Evolutionary conservation across 92 coral and sea anemone genomes (phyloP), one percentile per base, ranked within the genome.

Genomic region (Scolanthus callimorphus): DNA sequence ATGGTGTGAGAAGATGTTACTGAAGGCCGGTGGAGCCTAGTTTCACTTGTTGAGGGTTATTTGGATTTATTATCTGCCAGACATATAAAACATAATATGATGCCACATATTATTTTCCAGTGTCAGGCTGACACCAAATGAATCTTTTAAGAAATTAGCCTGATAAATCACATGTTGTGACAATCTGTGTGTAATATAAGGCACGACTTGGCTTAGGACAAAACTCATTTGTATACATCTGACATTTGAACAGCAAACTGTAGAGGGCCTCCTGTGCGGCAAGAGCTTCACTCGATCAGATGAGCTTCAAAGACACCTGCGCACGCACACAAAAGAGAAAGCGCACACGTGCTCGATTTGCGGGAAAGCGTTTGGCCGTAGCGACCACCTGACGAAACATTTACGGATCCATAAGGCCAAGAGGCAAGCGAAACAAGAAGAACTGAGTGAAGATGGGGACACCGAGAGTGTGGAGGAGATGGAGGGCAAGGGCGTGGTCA

Each of bases 201-300:
- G n/a, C n/a, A n/a, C n/a, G n/a, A n/a, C n/a, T n/a, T n/a, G n/a
- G n/a, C n/a, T n/a, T n/a, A n/a, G n/a, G n/a, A n/a, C n/a, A n/a
- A n/a, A n/a, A n/a, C n/a, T n/a, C n/a, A n/a, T n/a, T n/a, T n/a
- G n/a, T n/a, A n/a, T n/a, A n/a, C n/a, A n/a, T n/a, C n/a, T n/a
- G n/a, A n/a, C n/a, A n/a, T n/a, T n/a, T n/a, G n/a, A n/a, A n/a
- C 15, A 34, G 41, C 41, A 34, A 34, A 34, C 41, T 15, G 15
- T 34, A 6, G 8, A 6, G 8, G 41, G 41, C 15, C 15, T 15
- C 31, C 68, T 27, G 12, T 87, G 96, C 57, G 85, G 75, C 10
- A 87, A 87, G 65, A 87, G 96, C 73, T 87, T 87, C 57, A 87
- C 96, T 19, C 70, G 96, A n/a, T 87, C 96, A 20, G 96, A 87